phyloP scores from a whole-genome alignment of 2,888 invertebrate genomes.

The Acanthopleura granulata region DNA sequence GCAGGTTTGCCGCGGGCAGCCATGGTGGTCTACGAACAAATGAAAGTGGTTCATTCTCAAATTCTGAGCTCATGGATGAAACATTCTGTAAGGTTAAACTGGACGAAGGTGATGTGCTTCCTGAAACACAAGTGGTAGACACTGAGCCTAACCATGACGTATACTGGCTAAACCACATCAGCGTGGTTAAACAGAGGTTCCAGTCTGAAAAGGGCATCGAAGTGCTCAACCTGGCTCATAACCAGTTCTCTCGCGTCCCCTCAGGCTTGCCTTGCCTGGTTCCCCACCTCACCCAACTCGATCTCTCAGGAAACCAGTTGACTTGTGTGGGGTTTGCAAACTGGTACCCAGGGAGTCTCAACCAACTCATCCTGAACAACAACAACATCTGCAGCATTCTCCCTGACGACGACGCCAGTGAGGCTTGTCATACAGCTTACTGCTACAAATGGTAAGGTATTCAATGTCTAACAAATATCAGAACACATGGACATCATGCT shows the following conservation, averaged over 20 bases:
- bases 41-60: background rate
- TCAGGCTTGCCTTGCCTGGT: conserved; percentile 91
- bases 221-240: conserved; percentile 87
- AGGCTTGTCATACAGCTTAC: background rate
- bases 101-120: background rate
- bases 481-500: no score
- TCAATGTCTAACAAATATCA: background rate
- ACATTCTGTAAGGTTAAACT: background rate
- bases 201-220: conserved; percentile 43
- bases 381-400: conserved; percentile 23
- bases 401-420: background rate
- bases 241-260: conserved; percentile 90
- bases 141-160: conserved; percentile 39
- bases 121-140: conserved; percentile 15
- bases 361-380: conserved; percentile 88
- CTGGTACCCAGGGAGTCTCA: conserved; percentile 88
- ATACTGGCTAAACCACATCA: conserved; percentile 35
- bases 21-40: background rate
- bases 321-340: conserved; percentile 85
- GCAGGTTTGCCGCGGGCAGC: background rate
- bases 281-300: conserved; percentile 86
- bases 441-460: background rate
- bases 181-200: conserved; percentile 29
- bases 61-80: background rate
- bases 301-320: conserved; percentile 89